These are phyloP conservation scores for Hartigia nigra DNA, from an alignment of 2,888 invertebrate genomes.

Conservation along the genomic window DNA sequence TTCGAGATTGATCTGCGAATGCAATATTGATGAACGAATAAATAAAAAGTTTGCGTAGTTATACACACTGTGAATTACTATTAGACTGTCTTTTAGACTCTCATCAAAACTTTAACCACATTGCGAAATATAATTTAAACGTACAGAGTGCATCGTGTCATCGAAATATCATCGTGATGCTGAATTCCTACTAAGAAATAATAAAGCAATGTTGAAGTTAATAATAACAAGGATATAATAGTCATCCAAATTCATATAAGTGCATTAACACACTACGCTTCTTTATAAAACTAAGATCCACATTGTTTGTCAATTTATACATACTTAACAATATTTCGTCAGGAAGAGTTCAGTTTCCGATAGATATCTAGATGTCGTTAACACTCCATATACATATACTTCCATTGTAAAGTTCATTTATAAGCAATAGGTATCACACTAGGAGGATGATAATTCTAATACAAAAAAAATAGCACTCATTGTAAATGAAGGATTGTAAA, in stretches of 20 bases:
- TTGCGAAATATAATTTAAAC: neutral
- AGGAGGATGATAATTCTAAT: neutral
- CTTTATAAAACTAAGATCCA: neutral
- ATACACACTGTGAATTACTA: neutral
- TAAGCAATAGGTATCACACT: neutral
- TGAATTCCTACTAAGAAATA: neutral
- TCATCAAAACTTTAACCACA: neutral
- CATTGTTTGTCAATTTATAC: too few relatives aligned
- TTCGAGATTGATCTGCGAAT: neutral
- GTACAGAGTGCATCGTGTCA: neutral
- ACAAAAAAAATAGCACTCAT: conserved; percentile 23
- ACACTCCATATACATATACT: neutral
- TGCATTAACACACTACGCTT: neutral
- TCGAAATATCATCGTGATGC: neutral
- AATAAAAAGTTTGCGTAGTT: neutral
- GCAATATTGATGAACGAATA: neutral
- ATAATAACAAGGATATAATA: too few relatives aligned
- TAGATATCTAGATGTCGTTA: neutral
- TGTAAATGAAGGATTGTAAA: conserved; percentile 12
- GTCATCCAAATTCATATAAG: neutral
- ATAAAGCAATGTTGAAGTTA: too few relatives aligned
- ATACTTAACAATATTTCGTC: neutral
- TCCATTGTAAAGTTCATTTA: conserved; percentile 1
- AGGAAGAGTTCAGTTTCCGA: neutral
- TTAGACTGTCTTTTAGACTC: neutral